Evolutionary conservation across 37 sponge, comb jelly and placozoan species (phyloP), one percentile per base, ranked within the genome.

Genomic region (Crambe crambe): DNA sequence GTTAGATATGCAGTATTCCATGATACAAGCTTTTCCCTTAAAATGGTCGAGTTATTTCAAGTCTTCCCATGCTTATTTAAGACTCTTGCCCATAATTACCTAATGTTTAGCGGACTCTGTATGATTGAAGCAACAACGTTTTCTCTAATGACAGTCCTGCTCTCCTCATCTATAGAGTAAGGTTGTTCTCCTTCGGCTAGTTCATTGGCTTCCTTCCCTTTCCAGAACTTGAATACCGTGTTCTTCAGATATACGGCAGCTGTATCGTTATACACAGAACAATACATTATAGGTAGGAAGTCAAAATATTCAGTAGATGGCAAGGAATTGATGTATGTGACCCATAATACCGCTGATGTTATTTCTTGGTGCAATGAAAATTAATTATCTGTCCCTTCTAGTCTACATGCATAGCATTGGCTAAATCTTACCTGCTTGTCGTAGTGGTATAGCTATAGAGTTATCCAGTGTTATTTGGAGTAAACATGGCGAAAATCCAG

Each of bases 241-340:
- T 97, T 97, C 84, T 97, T 97, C 78, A 97, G 58, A 42, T 97
- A 95, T 22, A 97, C 89, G 18, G 90, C 83, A 64, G 83, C 97
- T 96, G 51, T 22, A 37, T 27, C 26, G 30, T 30, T 34, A 12
- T 31, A 65, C 25, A 65, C 2, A 34, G 31, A 34, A 65, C 2
- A 31, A 8, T 30, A 9, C 15, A 9, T 51, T 51, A 51, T 18
- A 51, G 15, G 54, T 51, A 9, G 15, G 54, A 51, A 9, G 15
- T 18, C 54, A 18, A 9, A 51, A 51, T 9, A 15, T 18, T 18
- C 9, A 18, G 54, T 51, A 18, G 54, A 51, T 15, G 9, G 54
- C 54, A 51, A 15, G 54, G 54, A 51, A 51, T 18, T 9, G 15
- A 51, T 47, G 12, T 47, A 47, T 47, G 51, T 47, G 10, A 15